These are phyloP conservation scores for Takifugu ocellatus DNA, from an alignment of 2,797 vertebrate genomes.

Conservation along the genomic window DNA sequence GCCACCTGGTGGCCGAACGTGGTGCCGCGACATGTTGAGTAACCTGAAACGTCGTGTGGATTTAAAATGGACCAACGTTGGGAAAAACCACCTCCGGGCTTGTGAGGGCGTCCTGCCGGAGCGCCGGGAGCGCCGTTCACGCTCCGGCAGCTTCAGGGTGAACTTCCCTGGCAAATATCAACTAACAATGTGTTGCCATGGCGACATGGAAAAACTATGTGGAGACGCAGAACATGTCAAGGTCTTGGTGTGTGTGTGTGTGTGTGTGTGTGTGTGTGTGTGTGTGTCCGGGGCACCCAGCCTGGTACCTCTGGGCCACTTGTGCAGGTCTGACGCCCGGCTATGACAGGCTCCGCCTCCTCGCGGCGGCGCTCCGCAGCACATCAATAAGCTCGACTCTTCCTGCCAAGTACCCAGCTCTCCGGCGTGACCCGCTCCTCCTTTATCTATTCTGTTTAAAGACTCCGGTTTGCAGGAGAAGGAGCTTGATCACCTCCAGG, in stretches of 20 bases:
- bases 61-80: no score
- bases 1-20: no score
- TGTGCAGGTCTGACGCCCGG: constrained; percentile 60
- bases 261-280: no score
- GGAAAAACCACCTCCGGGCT: no score
- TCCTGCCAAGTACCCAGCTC: constrained; percentile 63
- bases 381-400: constrained; percentile 72
- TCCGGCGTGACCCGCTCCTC: constrained; percentile 60
- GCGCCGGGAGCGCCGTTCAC: no score
- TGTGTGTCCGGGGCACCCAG: no score
- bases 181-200: constrained; percentile 73
- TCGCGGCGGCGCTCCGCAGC: constrained; percentile 55
- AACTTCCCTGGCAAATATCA: constrained; percentile 54
- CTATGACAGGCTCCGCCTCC: constrained; percentile 52
- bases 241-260: no score
- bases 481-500: constrained; percentile 70
- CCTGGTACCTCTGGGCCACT: constrained; percentile 51
- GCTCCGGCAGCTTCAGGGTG: constrained; percentile 40
- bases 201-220: constrained; percentile 62
- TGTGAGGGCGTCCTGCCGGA: no score
- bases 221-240: neutral
- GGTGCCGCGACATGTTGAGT: no score
- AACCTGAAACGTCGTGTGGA: no score
- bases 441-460: constrained; percentile 75
- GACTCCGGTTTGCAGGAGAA: constrained; percentile 49